A percentile compares a stretch with the other conserved stretches of the same genome.
These are phyloP conservation scores for Stenoptilia bipunctidactyla DNA, from an alignment of 2,888 invertebrate genomes.

Conservation along the genomic window DNA sequence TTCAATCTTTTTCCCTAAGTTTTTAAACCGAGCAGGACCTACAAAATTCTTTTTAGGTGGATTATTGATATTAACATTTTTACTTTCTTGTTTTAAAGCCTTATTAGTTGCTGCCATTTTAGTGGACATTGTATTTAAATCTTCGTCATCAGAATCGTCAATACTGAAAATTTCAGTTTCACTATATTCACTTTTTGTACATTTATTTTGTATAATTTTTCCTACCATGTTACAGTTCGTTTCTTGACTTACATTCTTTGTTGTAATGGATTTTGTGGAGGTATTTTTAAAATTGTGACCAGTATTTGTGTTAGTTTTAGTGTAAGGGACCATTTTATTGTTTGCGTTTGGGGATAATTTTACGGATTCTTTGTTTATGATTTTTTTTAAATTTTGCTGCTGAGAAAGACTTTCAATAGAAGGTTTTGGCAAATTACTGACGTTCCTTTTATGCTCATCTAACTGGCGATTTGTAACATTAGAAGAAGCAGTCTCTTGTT, in stretches of 20 bases:
- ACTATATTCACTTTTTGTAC: slow-evolving; percentile 23
- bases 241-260: not conserved
- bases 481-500: slow-evolving; percentile 7
- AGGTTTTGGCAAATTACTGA: not conserved
- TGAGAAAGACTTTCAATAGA: too few relatives aligned
- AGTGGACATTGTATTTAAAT: not conserved
- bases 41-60: not conserved
- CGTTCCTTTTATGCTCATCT: not conserved
- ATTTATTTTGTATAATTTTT: slow-evolving; percentile 19
- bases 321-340: not conserved
- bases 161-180: slow-evolving; percentile 52
- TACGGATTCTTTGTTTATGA: too few relatives aligned
- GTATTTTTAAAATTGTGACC: slow-evolving; percentile 5
- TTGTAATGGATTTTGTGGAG: slow-evolving; percentile 7
- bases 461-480: not conserved
- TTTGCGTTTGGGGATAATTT: not conserved
- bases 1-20: not conserved
- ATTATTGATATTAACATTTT: not conserved
- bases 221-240: slow-evolving; percentile 16
- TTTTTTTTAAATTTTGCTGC: too few relatives aligned
- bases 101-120: not conserved
- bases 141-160: slow-evolving; percentile 54
- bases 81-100: not conserved
- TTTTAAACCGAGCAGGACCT: not conserved
- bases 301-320: not conserved